Conservation (phyloP, 1,140 invertebrate species). For the Triops longicaudatus region DNA sequence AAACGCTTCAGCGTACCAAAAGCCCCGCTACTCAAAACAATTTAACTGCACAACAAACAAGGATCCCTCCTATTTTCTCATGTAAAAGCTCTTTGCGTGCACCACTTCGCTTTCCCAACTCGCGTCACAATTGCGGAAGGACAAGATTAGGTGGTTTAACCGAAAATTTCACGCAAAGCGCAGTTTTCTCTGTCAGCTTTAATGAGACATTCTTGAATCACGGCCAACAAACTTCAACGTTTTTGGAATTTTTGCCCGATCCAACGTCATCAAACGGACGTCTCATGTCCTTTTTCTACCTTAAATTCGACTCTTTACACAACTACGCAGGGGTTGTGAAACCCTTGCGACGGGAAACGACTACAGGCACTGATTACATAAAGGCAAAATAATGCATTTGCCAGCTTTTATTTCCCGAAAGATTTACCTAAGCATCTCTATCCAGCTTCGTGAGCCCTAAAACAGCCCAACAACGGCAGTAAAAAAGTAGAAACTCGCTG, state of each 20-base stretch:
- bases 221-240: background rate
- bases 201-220: slow-evolving; percentile 8
- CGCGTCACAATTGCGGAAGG: background rate
- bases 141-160: background rate
- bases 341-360: background rate
- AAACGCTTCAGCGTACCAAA: background rate
- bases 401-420: background rate
- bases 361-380: background rate
- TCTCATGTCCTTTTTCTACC: background rate
- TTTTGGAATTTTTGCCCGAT: background rate
- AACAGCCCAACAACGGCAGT: background rate
- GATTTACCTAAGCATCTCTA: background rate
- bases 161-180: background rate
- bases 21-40: background rate
- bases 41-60: background rate
- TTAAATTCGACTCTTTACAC: background rate
- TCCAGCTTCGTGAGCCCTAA: background rate
- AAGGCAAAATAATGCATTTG: background rate
- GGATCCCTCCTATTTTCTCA: background rate
- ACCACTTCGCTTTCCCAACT: background rate
- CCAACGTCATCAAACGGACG: background rate
- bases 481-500: background rate
- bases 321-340: background rate
- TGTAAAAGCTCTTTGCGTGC: background rate
- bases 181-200: background rate